Percentiles rank a stretch among this genome's conserved stretches.
These are phyloP conservation scores for Alligator sinensis DNA, from an alignment of 2,113 vertebrate species.

Conservation along the genomic window DNA sequence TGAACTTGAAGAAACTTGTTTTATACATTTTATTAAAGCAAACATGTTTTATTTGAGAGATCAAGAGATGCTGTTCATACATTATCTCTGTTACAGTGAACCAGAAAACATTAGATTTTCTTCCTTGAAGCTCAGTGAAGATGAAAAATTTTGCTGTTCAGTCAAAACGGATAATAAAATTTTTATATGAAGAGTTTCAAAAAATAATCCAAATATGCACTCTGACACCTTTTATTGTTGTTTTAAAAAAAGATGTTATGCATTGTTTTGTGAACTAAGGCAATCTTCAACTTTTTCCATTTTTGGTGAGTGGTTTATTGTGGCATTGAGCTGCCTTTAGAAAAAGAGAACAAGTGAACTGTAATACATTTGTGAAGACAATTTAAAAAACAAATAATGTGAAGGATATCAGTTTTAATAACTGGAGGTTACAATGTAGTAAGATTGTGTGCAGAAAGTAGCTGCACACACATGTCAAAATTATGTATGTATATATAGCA, in stretches of 20 bases:
- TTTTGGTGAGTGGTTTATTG: neutral
- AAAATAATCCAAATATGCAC: neutral
- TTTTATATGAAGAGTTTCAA: neutral
- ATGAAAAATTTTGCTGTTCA: neutral
- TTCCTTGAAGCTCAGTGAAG: neutral
- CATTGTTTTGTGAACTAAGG: neutral
- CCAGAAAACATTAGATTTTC: neutral
- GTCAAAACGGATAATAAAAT: neutral
- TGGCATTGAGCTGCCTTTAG: too few relatives aligned
- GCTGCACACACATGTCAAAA: too few relatives aligned
- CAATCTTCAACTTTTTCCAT: neutral
- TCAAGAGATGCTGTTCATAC: neutral
- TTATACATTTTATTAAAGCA: neutral
- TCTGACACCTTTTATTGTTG: neutral
- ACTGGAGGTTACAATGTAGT: too few relatives aligned
- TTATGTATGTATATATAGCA: too few relatives aligned
- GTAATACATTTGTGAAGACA: too few relatives aligned
- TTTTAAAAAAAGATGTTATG: neutral
- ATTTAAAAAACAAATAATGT: too few relatives aligned
- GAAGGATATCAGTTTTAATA: too few relatives aligned
- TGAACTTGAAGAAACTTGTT: neutral
- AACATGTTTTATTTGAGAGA: neutral
- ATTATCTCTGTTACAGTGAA: neutral
- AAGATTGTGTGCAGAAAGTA: too few relatives aligned
- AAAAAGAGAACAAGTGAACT: too few relatives aligned